These are phyloP conservation scores for Dasypogon diadema DNA, from an alignment of 2,888 invertebrate species.

Conservation along the genomic window DNA sequence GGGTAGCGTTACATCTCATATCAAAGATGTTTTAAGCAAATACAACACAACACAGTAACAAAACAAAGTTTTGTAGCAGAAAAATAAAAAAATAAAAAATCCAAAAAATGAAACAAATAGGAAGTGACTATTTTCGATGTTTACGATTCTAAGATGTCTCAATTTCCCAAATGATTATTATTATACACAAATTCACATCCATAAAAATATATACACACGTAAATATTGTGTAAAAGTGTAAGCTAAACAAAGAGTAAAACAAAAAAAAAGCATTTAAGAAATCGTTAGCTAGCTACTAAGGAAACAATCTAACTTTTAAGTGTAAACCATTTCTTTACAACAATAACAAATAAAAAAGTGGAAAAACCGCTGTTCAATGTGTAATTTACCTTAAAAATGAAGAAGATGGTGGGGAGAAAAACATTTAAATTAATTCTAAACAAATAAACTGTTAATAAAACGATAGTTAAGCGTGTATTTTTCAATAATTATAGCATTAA, in stretches of 20 bases:
- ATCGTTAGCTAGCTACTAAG: too few relatives aligned
- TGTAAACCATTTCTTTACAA: neutral
- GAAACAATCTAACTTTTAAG: neutral
- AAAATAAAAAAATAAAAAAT: neutral
- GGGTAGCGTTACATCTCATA: slow-evolving; percentile 23
- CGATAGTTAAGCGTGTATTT: slow-evolving; percentile 28
- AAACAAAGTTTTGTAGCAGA: neutral
- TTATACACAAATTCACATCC: too few relatives aligned
- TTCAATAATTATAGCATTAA: slow-evolving; percentile 6
- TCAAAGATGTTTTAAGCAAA: slow-evolving; percentile 38
- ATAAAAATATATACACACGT: too few relatives aligned
- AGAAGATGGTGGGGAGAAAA: neutral
- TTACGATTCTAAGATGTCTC: neutral
- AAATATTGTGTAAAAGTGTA: neutral
- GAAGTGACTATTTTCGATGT: slow-evolving; percentile 15
- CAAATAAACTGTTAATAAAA: slow-evolving; percentile 11
- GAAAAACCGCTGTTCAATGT: neutral
- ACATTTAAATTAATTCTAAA: slow-evolving; percentile 10
- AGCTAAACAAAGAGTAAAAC: too few relatives aligned
- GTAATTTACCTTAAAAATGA: slow-evolving; percentile 11
- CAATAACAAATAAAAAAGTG: slow-evolving; percentile 8
- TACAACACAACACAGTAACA: slow-evolving; percentile 12
- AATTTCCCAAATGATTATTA: neutral
- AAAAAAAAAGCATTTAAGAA: neutral
- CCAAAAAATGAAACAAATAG: slow-evolving; percentile 1